Evolutionary conservation across 2,888 invertebrate species (phyloP).

Genomic region (Cryptophagus acutangulus): DNA sequence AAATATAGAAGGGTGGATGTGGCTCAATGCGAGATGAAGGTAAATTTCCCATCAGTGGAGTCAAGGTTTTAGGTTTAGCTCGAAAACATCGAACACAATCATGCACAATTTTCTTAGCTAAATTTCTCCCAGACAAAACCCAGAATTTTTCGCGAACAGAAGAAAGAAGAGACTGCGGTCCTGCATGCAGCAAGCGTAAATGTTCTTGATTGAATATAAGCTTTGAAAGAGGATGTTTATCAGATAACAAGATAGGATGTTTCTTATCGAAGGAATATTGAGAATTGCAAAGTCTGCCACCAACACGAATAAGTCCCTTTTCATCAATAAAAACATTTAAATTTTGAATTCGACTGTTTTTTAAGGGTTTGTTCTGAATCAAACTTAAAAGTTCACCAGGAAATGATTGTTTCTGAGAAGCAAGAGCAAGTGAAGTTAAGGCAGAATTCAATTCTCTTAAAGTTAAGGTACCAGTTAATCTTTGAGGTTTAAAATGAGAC

Average conservation of each 20-base stretch:
- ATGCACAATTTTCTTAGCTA: conserved; percentile 17
- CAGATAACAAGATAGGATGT: conserved; percentile 21
- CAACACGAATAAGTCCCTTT: conserved; percentile 20
- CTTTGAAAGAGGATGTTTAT: conserved; percentile 18
- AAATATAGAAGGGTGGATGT: conserved; percentile 17
- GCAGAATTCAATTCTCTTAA: conserved; percentile 2
- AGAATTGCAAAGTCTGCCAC: conserved; percentile 16
- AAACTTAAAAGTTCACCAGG: conserved; percentile 10
- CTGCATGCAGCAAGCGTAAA: conserved; percentile 19
- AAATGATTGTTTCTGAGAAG: conserved; percentile 9
- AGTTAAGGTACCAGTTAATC: not conserved
- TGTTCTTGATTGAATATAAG: conserved; percentile 20
- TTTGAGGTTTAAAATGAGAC: not conserved
- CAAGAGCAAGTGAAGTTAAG: conserved; percentile 2
- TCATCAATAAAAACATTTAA: conserved; percentile 21
- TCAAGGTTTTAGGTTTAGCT: conserved; percentile 15
- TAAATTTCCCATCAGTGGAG: conserved; percentile 25
- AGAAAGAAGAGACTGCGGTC: conserved; percentile 16
- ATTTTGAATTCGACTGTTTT: conserved; percentile 8
- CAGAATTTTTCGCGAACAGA: conserved; percentile 20
- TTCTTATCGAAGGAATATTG: conserved; percentile 14
- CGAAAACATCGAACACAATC: conserved; percentile 23
- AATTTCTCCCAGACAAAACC: conserved; percentile 17
- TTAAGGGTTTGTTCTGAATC: not conserved
- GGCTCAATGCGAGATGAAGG: conserved; percentile 14